A percentile compares a stretch with the other conserved stretches of the same genome.
These are phyloP conservation scores for Cirrhinus mrigala DNA, from an alignment of 2,797 vertebrate genomes.

Conservation along the genomic window DNA sequence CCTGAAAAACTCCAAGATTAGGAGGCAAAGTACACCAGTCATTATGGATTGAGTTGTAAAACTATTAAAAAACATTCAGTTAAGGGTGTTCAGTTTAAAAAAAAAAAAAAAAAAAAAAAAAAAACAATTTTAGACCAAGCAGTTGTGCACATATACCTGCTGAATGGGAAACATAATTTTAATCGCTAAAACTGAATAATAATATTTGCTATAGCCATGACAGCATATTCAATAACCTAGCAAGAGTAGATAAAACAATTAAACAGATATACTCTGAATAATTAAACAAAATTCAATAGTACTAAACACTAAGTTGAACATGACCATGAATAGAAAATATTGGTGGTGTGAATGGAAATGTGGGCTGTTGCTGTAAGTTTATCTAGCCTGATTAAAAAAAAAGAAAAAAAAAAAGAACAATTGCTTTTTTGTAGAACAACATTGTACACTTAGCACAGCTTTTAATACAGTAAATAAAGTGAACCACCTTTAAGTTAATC, in stretches of 20 bases:
- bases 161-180: conserved; percentile 63
- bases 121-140: conserved; percentile 39
- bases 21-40: conserved; percentile 29
- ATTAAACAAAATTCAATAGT: conserved; percentile 47
- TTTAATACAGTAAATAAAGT: background rate
- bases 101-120: background rate
- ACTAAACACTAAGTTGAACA: background rate
- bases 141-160: conserved; percentile 59
- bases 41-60: conserved; percentile 6
- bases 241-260: conserved; percentile 26
- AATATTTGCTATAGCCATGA: conserved; percentile 52
- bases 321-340: background rate
- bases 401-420: background rate
- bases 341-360: background rate
- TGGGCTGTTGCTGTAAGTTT: background rate
- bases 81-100: conserved; percentile 26
- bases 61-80: conserved; percentile 23
- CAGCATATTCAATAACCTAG: conserved; percentile 41
- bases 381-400: background rate
- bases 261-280: conserved; percentile 43
- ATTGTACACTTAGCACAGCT: background rate
- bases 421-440: background rate
- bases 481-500: background rate
- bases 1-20: conserved; percentile 35
- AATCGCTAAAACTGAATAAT: conserved; percentile 36